phyloP scores from a whole-genome alignment of 2,797 vertebrate species.

The Sardinella longiceps region DNA sequence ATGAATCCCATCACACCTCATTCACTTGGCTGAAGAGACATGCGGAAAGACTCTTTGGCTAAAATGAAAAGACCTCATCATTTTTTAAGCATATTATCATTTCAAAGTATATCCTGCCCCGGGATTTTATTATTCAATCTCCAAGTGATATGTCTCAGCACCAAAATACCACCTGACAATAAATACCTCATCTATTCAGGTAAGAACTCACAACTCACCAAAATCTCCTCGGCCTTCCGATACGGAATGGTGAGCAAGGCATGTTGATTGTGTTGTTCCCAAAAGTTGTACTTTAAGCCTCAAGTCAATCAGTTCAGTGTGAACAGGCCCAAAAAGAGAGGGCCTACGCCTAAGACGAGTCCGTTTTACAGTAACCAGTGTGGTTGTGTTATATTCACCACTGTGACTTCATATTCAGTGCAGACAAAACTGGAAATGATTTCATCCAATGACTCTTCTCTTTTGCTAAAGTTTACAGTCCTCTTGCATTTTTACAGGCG shows the following conservation, averaged over 20 bases:
- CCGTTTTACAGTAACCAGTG: neutral
- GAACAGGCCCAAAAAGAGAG: neutral
- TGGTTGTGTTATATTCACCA: neutral
- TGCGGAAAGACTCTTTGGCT: neutral
- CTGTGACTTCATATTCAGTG: neutral
- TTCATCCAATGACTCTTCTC: neutral
- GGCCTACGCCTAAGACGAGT: neutral
- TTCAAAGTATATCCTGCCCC: neutral
- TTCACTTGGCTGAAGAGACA: neutral
- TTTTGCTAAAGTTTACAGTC: neutral
- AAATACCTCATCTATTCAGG: neutral
- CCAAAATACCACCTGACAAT: neutral
- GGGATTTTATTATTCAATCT: neutral
- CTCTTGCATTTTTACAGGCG: too few relatives aligned
- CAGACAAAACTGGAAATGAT: neutral
- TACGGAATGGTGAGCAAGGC: conserved; percentile 72
- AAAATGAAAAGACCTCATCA: neutral
- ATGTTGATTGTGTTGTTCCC: conserved; percentile 53
- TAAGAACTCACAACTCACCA: conserved; percentile 66
- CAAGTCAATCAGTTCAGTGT: neutral
- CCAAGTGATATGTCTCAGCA: neutral
- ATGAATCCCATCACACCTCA: neutral
- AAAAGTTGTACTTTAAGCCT: neutral
- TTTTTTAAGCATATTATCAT: neutral
- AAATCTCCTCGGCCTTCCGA: conserved; percentile 67